Conservation (phyloP, 2,888 invertebrate species). For the Nycteola revayana region DNA sequence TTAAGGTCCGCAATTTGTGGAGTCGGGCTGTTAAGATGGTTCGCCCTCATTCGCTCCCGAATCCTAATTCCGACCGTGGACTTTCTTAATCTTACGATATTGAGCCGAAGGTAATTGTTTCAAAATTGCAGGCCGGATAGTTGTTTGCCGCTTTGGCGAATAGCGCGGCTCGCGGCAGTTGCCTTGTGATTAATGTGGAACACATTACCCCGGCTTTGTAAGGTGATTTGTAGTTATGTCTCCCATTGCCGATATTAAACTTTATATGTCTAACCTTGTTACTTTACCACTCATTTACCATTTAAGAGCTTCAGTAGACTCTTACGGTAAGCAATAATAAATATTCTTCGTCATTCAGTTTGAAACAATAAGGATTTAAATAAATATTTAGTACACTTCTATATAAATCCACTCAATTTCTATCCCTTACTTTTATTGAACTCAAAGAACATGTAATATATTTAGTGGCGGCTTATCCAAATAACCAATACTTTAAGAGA, state of each 20-base stretch:
- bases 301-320: neutral
- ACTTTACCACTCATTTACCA: too few relatives aligned
- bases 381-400: too few relatives aligned
- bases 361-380: too few relatives aligned
- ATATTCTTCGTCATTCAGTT: too few relatives aligned
- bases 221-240: neutral
- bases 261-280: neutral
- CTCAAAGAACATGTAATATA: constrained; percentile 29
- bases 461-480: constrained; percentile 42
- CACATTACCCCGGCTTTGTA: neutral
- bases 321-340: too few relatives aligned
- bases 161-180: constrained; percentile 1
- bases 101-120: constrained; percentile 80
- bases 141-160: constrained; percentile 34
- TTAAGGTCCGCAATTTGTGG: constrained; percentile 82
- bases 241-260: neutral
- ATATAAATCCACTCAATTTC: too few relatives aligned
- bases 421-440: constrained; percentile 21
- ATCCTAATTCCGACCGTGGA: constrained; percentile 78
- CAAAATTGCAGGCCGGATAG: constrained; percentile 69
- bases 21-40: constrained; percentile 76
- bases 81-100: constrained; percentile 81
- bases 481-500: constrained; percentile 50
- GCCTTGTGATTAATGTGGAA: neutral
- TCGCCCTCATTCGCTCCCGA: constrained; percentile 67